phyloP scores from a whole-genome alignment of 2,888 invertebrate species.

The Andrena minutula region DNA sequence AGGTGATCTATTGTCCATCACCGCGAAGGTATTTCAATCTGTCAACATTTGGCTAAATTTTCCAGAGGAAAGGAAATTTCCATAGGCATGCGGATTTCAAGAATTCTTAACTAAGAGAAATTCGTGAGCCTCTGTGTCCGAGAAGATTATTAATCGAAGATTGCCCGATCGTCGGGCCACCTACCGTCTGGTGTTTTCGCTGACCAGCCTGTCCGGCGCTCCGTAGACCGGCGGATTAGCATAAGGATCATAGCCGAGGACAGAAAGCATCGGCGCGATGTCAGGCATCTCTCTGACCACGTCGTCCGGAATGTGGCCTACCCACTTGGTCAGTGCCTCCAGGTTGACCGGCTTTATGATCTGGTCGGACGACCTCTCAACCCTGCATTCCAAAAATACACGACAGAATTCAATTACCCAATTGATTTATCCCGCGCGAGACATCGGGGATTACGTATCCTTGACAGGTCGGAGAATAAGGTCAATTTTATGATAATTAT shows the following conservation, averaged over 20 bases:
- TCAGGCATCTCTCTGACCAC: slow-evolving; percentile 96
- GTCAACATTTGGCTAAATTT: too few species aligned
- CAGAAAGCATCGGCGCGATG: slow-evolving; percentile 97
- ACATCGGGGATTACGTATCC: too few species aligned
- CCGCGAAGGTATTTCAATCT: too few species aligned
- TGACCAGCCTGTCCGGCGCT: slow-evolving; percentile 91
- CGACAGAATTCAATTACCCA: slow-evolving; percentile 10
- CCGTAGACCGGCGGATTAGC: slow-evolving; percentile 98
- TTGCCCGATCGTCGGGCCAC: slow-evolving; percentile 17
- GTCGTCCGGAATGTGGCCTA: slow-evolving; percentile 95
- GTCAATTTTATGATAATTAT: too few species aligned
- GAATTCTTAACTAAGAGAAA: too few species aligned
- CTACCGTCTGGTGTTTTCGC: slow-evolving; percentile 87
- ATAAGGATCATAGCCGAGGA: slow-evolving; percentile 97
- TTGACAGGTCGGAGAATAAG: too few species aligned
- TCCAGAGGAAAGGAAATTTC: too few species aligned
- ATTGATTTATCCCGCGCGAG: neutral
- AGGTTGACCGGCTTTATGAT: slow-evolving; percentile 99
- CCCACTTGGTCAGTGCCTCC: slow-evolving; percentile 97
- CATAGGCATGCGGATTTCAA: too few species aligned
- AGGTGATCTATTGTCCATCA: too few species aligned
- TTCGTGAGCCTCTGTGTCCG: too few species aligned
- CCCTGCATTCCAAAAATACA: slow-evolving; percentile 87
- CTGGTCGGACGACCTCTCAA: slow-evolving; percentile 99
- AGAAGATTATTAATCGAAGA: slow-evolving; percentile 9